Conservation (phyloP, 2,113 vertebrate genomes). For the Halichoerus grypus region DNA sequence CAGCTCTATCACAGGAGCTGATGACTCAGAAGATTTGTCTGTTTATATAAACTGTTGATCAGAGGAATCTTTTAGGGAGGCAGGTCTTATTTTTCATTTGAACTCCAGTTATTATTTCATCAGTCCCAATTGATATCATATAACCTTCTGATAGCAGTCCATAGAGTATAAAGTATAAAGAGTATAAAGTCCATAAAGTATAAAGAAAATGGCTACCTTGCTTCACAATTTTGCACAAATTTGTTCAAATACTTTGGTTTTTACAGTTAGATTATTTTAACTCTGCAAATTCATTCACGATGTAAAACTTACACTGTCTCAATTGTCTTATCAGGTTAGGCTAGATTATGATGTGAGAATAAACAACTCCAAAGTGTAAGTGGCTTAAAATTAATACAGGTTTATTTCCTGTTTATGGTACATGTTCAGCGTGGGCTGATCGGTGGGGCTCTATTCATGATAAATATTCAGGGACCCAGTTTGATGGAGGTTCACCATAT, state of each 20-base stretch:
- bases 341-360: not conserved
- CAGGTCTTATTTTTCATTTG: conserved; percentile 26
- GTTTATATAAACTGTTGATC: not conserved
- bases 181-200: not conserved
- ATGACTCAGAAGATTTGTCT: not conserved
- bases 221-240: not conserved
- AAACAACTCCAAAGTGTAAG: not conserved
- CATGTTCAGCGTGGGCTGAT: not conserved
- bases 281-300: not conserved
- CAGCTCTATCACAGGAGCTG: not conserved
- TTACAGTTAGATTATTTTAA: conserved; percentile 34
- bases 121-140: not conserved
- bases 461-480: not conserved
- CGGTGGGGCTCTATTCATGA: not conserved
- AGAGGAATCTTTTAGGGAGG: not conserved
- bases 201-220: not conserved
- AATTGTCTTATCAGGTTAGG: not conserved
- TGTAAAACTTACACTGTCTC: not conserved
- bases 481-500: not conserved
- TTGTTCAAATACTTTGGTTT: not conserved
- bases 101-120: not conserved
- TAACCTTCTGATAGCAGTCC: not conserved
- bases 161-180: not conserved
- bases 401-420: not conserved
- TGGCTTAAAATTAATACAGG: not conserved